Percentiles rank a stretch among this genome's conserved stretches.
These are phyloP conservation scores for Elysia crispata DNA, from an alignment of 2,888 invertebrate genomes.

Conservation along the genomic window DNA sequence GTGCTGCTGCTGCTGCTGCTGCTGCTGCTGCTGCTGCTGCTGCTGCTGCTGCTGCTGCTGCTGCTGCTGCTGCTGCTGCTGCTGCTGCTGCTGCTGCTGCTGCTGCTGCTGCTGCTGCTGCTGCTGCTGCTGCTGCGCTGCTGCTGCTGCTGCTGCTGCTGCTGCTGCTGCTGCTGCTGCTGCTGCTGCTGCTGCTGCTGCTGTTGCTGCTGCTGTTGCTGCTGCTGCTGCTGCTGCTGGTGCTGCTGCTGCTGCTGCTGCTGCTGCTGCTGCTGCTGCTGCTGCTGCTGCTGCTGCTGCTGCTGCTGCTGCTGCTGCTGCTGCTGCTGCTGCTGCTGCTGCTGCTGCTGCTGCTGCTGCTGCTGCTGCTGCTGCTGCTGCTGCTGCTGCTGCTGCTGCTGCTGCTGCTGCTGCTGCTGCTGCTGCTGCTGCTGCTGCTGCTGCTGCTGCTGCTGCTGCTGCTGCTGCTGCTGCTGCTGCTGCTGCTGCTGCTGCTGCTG, in stretches of 20 bases:
- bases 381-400: slow-evolving; percentile 16
- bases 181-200: slow-evolving; percentile 31
- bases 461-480: slow-evolving; percentile 25
- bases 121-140: too few species aligned
- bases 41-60: slow-evolving; percentile 25
- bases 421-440: background rate
- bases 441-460: slow-evolving; percentile 10
- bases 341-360: slow-evolving; percentile 27
- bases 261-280: background rate
- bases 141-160: background rate
- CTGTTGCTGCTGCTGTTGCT: slow-evolving; percentile 26
- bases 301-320: background rate
- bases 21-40: background rate
- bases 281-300: background rate
- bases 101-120: slow-evolving; percentile 20
- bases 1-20: slow-evolving; percentile 27
- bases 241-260: background rate
- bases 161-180: background rate
- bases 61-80: slow-evolving; percentile 19
- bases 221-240: slow-evolving; percentile 29
- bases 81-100: slow-evolving; percentile 5
- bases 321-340: slow-evolving; percentile 10
- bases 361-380: slow-evolving; percentile 31
- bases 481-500: slow-evolving; percentile 25
- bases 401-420: background rate